Evolutionary conservation across 2,113 vertebrate genomes (phyloP).

Genomic region (Alaudala cheleensis): DNA sequence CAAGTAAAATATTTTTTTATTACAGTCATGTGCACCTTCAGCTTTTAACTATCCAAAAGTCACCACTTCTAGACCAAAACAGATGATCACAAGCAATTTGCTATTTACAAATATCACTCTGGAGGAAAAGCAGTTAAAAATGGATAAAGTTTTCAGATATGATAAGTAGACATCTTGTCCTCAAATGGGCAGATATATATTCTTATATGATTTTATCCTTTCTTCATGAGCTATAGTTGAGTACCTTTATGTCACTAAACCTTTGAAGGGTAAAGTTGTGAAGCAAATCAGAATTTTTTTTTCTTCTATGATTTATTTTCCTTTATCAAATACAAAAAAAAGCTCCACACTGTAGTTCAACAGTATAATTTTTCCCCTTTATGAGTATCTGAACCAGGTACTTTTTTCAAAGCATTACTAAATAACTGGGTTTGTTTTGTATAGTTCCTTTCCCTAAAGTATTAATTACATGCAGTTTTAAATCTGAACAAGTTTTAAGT

Average conservation of each 20-base stretch:
- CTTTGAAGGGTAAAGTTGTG: background rate
- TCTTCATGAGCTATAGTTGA: background rate
- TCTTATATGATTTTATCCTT: background rate
- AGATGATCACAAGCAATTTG: background rate
- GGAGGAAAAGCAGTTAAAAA: background rate
- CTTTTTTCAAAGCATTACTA: background rate
- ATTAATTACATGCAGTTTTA: background rate
- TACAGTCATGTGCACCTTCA: background rate
- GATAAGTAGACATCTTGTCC: background rate
- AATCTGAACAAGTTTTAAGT: background rate
- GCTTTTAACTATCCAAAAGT: background rate
- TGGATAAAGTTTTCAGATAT: background rate
- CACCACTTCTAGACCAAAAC: background rate
- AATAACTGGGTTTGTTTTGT: background rate
- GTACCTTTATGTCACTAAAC: background rate
- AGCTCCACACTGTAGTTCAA: background rate
- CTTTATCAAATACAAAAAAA: background rate
- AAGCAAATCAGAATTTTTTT: background rate
- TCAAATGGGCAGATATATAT: background rate
- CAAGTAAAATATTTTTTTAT: background rate
- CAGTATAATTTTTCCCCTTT: background rate
- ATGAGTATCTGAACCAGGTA: background rate
- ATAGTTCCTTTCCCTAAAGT: background rate
- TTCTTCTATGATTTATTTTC: background rate
- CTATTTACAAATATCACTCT: background rate